Evolutionary conservation across 2,888 invertebrate species (phyloP).

Genomic region (Drosophila incognita): DNA sequence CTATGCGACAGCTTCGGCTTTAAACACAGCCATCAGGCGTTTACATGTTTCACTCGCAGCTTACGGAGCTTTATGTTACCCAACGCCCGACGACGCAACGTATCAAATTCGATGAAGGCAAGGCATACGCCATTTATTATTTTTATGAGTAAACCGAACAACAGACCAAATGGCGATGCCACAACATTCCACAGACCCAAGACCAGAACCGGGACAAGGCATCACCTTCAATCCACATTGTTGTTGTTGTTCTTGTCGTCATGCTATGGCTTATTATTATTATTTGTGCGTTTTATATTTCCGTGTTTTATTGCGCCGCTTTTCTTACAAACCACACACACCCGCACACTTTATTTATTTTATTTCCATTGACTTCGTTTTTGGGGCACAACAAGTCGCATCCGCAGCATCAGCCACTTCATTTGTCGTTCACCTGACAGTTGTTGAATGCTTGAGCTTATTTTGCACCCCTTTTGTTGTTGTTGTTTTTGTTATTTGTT

Average conservation of each 20-base stretch:
- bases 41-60: slow-evolving; percentile 60
- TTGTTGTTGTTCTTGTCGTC: slow-evolving; percentile 35
- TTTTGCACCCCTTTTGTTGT: slow-evolving; percentile 21
- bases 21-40: slow-evolving; percentile 47
- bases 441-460: slow-evolving; percentile 62
- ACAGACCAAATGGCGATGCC: slow-evolving; percentile 19
- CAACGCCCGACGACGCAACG: slow-evolving; percentile 39
- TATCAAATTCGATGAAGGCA: slow-evolving; percentile 72
- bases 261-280: slow-evolving; percentile 72
- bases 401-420: slow-evolving; percentile 67
- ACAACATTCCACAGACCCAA: slow-evolving; percentile 29
- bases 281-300: slow-evolving; percentile 79
- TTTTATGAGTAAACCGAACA: slow-evolving; percentile 64
- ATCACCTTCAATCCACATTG: slow-evolving; percentile 52
- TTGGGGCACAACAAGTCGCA: slow-evolving; percentile 60
- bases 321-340: slow-evolving; percentile 45
- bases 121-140: slow-evolving; percentile 73
- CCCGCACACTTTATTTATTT: neutral
- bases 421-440: slow-evolving; percentile 70
- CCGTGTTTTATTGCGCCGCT: slow-evolving; percentile 74
- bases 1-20: slow-evolving; percentile 39
- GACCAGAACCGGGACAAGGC: slow-evolving; percentile 12
- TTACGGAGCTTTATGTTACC: slow-evolving; percentile 58
- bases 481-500: slow-evolving; percentile 22
- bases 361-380: slow-evolving; percentile 58